These are phyloP conservation scores for Sarotherodon lohbergeri DNA, from an alignment of 2,113 vertebrate species.

Conservation along the genomic window DNA sequence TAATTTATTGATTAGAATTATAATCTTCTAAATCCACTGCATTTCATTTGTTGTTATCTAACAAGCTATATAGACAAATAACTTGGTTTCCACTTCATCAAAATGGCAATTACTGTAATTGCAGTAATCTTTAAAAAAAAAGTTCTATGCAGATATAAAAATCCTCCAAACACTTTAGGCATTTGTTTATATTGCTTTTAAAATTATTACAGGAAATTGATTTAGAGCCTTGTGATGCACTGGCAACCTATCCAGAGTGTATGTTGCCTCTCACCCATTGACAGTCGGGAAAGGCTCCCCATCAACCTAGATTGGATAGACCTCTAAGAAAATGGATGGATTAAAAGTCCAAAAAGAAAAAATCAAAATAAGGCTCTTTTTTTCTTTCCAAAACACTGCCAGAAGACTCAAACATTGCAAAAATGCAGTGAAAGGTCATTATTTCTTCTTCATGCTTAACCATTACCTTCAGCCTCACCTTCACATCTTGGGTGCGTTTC, in stretches of 20 bases:
- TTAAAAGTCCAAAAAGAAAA: neutral
- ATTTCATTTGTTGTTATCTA: neutral
- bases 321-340: neutral
- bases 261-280: neutral
- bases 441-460: neutral
- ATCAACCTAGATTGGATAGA: neutral
- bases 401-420: neutral
- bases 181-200: neutral
- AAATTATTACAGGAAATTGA: neutral
- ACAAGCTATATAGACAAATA: neutral
- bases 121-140: neutral
- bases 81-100: neutral
- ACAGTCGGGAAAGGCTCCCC: neutral
- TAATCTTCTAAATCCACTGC: neutral
- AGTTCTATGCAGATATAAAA: neutral
- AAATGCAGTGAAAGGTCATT: neutral
- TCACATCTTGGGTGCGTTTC: conserved; percentile 29
- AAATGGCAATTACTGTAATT: neutral
- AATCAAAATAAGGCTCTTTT: neutral
- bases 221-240: neutral
- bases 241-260: neutral
- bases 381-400: neutral
- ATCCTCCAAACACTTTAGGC: neutral
- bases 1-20: neutral
- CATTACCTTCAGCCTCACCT: conserved; percentile 28